phyloP scores from a whole-genome alignment of 1,140 invertebrate genomes.

The Cataglyphis hispanica region DNA sequence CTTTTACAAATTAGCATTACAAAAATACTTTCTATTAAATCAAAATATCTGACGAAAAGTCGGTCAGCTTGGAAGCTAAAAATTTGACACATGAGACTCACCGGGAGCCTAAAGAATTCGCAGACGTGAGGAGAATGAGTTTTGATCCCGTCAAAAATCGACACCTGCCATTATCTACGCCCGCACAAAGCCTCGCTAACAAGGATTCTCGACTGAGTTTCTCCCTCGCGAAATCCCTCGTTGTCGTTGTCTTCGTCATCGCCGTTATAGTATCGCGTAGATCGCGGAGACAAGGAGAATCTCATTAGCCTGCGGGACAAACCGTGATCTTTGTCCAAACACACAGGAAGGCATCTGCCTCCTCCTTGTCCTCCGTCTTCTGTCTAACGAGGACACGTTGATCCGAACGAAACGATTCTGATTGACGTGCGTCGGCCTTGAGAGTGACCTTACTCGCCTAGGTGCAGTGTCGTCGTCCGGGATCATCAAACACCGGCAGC shows the following conservation, averaged over 20 bases:
- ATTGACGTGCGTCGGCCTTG: conserved; percentile 71
- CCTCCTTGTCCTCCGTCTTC: conserved; percentile 47
- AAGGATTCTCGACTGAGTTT: conserved; percentile 72
- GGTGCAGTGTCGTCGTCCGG: conserved; percentile 55
- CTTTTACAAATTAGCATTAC: neutral
- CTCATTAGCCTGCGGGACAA: conserved; percentile 73
- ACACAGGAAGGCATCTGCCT: conserved; percentile 57
- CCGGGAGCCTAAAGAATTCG: neutral
- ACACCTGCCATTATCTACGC: conserved; percentile 65
- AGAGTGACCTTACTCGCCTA: conserved; percentile 62
- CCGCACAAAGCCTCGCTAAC: conserved; percentile 66
- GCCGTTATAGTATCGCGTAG: conserved; percentile 64
- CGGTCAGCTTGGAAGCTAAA: conserved; percentile 12
- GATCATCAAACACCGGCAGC: conserved; percentile 59
- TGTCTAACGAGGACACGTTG: conserved; percentile 62
- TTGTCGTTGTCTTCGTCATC: conserved; percentile 24
- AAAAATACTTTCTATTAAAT: neutral
- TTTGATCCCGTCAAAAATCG: conserved; percentile 72
- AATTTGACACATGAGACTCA: conserved; percentile 20
- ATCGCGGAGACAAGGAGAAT: conserved; percentile 74
- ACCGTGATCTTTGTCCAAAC: conserved; percentile 76
- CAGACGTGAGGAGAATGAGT: conserved; percentile 20
- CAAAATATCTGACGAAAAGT: neutral
- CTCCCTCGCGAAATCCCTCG: conserved; percentile 66
- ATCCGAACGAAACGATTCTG: conserved; percentile 65